phyloP scores from a whole-genome alignment of 2,888 invertebrate genomes.

The Pollenia amentaria region DNA sequence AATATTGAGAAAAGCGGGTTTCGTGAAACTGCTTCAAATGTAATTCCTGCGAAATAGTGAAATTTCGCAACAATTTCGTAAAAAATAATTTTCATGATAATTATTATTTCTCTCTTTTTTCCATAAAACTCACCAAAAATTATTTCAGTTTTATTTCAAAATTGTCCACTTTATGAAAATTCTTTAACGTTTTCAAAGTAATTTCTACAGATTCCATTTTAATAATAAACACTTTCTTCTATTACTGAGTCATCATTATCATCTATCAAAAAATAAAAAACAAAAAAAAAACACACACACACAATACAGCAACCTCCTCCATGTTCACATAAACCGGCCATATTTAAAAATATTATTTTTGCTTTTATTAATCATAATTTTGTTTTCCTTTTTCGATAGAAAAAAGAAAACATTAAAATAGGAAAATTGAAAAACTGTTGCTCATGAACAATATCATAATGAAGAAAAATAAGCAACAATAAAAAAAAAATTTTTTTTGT shows the following conservation, averaged over 20 bases:
- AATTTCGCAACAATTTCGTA: too few relatives aligned
- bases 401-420: constrained; percentile 17
- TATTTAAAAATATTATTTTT: constrained; percentile 31
- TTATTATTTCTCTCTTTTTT: too few relatives aligned
- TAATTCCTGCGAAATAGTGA: too few relatives aligned
- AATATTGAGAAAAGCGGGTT: too few relatives aligned
- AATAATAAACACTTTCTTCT: background rate
- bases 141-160: too few relatives aligned
- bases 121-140: too few relatives aligned
- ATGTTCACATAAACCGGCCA: background rate
- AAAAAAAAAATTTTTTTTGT: background rate
- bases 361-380: constrained; percentile 48
- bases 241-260: constrained; percentile 37
- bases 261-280: background rate
- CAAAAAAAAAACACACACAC: background rate
- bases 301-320: background rate
- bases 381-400: constrained; percentile 6
- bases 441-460: constrained; percentile 36
- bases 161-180: too few relatives aligned
- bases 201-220: background rate
- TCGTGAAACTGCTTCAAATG: too few relatives aligned
- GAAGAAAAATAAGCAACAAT: background rate
- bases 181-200: constrained; percentile 10
- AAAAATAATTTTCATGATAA: too few relatives aligned
- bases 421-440: constrained; percentile 62